Evolutionary conservation across 1,140 invertebrate genomes (phyloP), one percentile per base, ranked within the genome.

Genomic region (Monochamus saltuarius): DNA sequence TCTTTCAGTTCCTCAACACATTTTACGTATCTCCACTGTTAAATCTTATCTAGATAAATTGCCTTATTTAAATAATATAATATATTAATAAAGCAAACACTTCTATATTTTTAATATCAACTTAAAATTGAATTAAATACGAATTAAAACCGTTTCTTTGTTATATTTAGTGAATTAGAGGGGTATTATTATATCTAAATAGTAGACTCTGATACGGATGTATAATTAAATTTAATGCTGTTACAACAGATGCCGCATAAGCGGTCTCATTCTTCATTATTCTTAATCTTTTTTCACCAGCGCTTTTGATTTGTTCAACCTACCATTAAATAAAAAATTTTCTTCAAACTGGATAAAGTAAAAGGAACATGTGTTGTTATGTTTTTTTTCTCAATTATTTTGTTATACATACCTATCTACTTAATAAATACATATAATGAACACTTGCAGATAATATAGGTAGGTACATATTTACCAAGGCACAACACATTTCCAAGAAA

Each of bases 181-280:
- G 29, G 22, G 53, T 56, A 56, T 56, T 56, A 56, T 56, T 56
- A 56, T 39, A 56, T 43, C 43, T 56, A 56, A 56, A 56, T 56
- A 56, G 53, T 56, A 56, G 53, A 19, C 42, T 56, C 4, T 45
- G 53, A 56, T 56, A 56, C 17, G 43, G 40, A 16, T 42, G 13
- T 56, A 56, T 56, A 56, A 56, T 56, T 56, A 56, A 56, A n/a
- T n/a, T n/a, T n/a, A n/a, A 56, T 54, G 29, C 14, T 40, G 8
- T 13, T 22, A 14, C n/a, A 45, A 56, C 53, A 56, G 53, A 56
- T 56, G 53, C 53, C 46, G n/a, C 49, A 35, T 51, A 37, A 35
- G 36, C 35, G 49, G n/a, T 7, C 46, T 29, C 14, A 22, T 6
- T 49, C 35, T 37, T 51, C 49, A 29, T 51, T 35, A n/a, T 35